Percentiles rank a stretch among this genome's conserved stretches.
Evolutionary conservation across 2,888 invertebrate genomes (phyloP).

Genomic region (Acleris literana): DNA sequence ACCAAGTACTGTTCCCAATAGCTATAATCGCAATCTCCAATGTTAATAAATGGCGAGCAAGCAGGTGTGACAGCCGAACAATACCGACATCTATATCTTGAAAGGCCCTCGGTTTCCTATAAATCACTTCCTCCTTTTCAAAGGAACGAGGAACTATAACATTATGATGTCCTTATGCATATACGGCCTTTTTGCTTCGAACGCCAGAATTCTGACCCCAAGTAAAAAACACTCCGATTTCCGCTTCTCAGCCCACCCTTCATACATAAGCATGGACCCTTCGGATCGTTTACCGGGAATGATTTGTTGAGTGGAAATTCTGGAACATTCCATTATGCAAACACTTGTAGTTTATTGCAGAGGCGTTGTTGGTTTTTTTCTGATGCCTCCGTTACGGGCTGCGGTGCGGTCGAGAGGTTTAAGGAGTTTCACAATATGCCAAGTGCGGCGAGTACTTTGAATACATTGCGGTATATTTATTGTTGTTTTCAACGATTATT

Average conservation of each 20-base stretch:
- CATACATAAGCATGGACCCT: slow-evolving; percentile 52
- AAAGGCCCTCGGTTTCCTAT: slow-evolving; percentile 8
- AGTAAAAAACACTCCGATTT: slow-evolving; percentile 33
- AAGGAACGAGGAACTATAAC: no score
- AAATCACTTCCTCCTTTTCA: slow-evolving; percentile 23
- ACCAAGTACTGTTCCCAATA: no score
- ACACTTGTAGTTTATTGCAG: slow-evolving; percentile 42
- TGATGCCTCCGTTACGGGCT: slow-evolving; percentile 37
- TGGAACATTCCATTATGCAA: slow-evolving; percentile 51
- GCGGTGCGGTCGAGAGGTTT: slow-evolving; percentile 38
- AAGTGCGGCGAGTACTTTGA: slow-evolving; percentile 1
- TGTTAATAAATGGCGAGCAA: slow-evolving; percentile 12
- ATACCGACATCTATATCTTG: slow-evolving; percentile 25
- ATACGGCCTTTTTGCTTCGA: no score
- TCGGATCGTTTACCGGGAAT: slow-evolving; percentile 46
- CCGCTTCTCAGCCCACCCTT: slow-evolving; percentile 38
- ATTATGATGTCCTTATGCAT: no score
- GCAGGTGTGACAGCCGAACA: slow-evolving; percentile 24
- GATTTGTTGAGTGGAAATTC: slow-evolving; percentile 51
- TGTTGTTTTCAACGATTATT: neutral
- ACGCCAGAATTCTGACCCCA: slow-evolving; percentile 20
- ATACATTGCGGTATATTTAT: slow-evolving; percentile 1
- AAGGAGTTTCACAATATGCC: slow-evolving; percentile 32
- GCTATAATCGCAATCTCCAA: neutral
- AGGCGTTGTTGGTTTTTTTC: slow-evolving; percentile 30